Evolutionary conservation across 2,888 invertebrate genomes (phyloP).

Genomic region (Oscheius sp.): DNA sequence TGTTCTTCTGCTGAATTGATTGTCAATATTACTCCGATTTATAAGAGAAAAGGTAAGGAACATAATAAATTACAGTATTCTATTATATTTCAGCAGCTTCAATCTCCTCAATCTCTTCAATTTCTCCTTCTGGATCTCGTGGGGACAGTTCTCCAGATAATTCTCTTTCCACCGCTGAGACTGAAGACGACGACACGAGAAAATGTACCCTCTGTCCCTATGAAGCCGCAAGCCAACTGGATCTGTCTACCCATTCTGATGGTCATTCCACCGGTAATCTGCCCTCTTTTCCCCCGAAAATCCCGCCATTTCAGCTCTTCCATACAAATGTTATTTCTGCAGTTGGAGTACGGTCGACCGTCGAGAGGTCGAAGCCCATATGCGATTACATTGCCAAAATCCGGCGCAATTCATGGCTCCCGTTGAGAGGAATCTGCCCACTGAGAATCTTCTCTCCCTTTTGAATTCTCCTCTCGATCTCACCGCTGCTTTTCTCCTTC

Average conservation of each 20-base stretch:
- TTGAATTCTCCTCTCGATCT: constrained; percentile 12
- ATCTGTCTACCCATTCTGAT: constrained; percentile 14
- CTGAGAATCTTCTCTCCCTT: neutral
- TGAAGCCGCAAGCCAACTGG: neutral
- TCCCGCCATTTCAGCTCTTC: neutral
- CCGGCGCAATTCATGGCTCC: constrained; percentile 33
- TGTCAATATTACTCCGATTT: constrained; percentile 54
- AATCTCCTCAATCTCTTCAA: constrained; percentile 15
- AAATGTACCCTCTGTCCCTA: constrained; percentile 32
- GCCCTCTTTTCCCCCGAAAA: no score
- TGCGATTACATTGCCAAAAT: constrained; percentile 26
- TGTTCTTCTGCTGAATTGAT: constrained; percentile 45
- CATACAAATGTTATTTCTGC: constrained; percentile 34
- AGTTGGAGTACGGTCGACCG: constrained; percentile 22
- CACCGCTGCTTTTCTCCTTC: constrained; percentile 15
- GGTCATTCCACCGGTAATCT: constrained; percentile 22
- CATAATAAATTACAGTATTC: no score
- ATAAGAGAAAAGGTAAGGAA: constrained; percentile 44
- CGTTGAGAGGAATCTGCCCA: constrained; percentile 23
- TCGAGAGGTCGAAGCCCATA: constrained; percentile 24
- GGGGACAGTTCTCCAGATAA: constrained; percentile 35
- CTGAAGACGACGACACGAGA: constrained; percentile 26
- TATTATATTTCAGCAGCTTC: constrained; percentile 34
- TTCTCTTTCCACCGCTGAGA: neutral
- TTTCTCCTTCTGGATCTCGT: constrained; percentile 35